A percentile compares a stretch with the other conserved stretches of the same genome.
These are phyloP conservation scores for Drosophila fungiperda DNA, from an alignment of 2,888 invertebrate genomes.

Conservation along the genomic window DNA sequence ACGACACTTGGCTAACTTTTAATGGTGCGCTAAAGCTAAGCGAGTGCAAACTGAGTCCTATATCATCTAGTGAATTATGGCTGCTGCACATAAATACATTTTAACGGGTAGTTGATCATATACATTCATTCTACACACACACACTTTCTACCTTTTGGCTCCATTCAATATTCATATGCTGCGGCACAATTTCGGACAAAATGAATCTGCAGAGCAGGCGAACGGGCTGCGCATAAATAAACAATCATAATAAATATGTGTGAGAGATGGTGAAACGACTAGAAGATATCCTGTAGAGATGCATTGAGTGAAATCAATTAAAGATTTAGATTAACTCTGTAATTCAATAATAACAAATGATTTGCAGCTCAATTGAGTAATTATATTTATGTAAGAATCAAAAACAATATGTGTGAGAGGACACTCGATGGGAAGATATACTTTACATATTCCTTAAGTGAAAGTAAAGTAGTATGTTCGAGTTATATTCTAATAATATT, in stretches of 20 bases:
- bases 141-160: background rate
- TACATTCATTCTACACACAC: background rate
- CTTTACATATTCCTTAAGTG: background rate
- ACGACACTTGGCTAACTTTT: constrained; percentile 44
- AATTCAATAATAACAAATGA: too few relatives aligned
- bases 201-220: constrained; percentile 35
- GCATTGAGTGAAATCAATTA: background rate
- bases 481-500: background rate
- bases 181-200: constrained; percentile 51
- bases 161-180: constrained; percentile 54
- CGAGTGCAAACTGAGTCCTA: constrained; percentile 12
- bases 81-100: constrained; percentile 7
- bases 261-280: background rate
- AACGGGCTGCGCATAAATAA: constrained; percentile 48
- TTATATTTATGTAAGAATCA: background rate
- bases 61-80: constrained; percentile 1
- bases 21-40: constrained; percentile 26
- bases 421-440: background rate
- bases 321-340: background rate
- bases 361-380: background rate
- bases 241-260: constrained; percentile 1
- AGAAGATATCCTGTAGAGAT: constrained; percentile 1
- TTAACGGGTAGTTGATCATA: constrained; percentile 5
- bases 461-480: too few relatives aligned
- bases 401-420: background rate